Evolutionary conservation across 2,888 invertebrate species (phyloP).

Genomic region (Buathra laborator): DNA sequence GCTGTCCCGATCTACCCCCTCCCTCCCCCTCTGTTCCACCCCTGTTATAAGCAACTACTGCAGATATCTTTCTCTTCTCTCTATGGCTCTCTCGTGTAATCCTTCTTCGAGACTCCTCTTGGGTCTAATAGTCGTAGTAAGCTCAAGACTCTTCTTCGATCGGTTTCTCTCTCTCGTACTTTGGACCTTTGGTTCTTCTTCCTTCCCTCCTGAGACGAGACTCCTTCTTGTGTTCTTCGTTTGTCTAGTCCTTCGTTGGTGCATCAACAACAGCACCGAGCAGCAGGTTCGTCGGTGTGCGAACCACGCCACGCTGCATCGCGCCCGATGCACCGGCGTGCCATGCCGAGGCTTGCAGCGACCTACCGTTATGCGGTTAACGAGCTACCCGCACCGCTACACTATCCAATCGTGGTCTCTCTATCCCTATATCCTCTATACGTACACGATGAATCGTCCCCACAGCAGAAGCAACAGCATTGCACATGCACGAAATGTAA

Average conservation of each 20-base stretch:
- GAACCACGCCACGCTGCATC: constrained; percentile 62
- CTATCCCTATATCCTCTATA: constrained; percentile 69
- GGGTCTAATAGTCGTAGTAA: constrained; percentile 15
- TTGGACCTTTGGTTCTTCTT: constrained; percentile 54
- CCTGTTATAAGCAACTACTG: constrained; percentile 1
- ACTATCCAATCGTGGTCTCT: constrained; percentile 74
- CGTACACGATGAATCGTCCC: constrained; percentile 58
- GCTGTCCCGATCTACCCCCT: constrained; percentile 35
- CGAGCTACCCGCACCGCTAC: constrained; percentile 83
- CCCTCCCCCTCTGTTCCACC: constrained; percentile 20
- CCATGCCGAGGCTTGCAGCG: constrained; percentile 75
- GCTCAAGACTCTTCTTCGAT: constrained; percentile 56
- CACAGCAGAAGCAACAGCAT: constrained; percentile 74
- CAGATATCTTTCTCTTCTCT: constrained; percentile 59
- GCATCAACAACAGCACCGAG: constrained; percentile 59
- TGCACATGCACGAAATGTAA: constrained; percentile 85
- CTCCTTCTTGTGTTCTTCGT: constrained; percentile 53
- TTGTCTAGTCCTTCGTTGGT: constrained; percentile 63
- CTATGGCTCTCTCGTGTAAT: constrained; percentile 63
- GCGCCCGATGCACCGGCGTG: constrained; percentile 68
- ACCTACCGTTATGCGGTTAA: constrained; percentile 85
- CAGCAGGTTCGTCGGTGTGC: constrained; percentile 65
- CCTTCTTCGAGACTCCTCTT: constrained; percentile 48
- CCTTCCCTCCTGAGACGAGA: constrained; percentile 38
- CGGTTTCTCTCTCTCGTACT: constrained; percentile 55